phyloP scores from a whole-genome alignment of 2,888 invertebrate genomes.

The Pediacus dermestoides region DNA sequence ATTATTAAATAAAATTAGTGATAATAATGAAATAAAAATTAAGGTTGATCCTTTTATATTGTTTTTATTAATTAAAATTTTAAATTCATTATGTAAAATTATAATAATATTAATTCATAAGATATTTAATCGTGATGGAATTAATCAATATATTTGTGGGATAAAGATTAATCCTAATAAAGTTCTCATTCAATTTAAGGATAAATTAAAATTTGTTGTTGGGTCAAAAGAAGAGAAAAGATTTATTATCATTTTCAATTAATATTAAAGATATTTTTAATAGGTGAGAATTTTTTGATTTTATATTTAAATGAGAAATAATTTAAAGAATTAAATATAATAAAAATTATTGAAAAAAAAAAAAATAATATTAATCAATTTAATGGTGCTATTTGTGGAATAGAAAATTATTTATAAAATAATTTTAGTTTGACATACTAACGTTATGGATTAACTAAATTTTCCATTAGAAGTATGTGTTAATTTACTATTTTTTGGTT shows the following conservation, averaged over 20 bases:
- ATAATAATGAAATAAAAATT: slow-evolving; percentile 50
- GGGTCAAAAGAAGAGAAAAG: slow-evolving; percentile 69
- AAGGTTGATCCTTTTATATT: slow-evolving; percentile 47
- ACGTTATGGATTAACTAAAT: slow-evolving; percentile 57
- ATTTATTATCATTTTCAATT: slow-evolving; percentile 65
- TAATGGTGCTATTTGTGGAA: slow-evolving; percentile 67
- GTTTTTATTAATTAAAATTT: slow-evolving; percentile 50
- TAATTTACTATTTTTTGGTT: slow-evolving; percentile 63
- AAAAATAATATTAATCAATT: slow-evolving; percentile 52
- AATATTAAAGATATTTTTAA: slow-evolving; percentile 35
- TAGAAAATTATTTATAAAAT: slow-evolving; percentile 58
- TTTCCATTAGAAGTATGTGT: slow-evolving; percentile 61
- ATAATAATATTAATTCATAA: slow-evolving; percentile 52
- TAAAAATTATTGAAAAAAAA: slow-evolving; percentile 47
- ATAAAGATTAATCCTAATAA: slow-evolving; percentile 54
- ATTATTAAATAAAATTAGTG: slow-evolving; percentile 63
- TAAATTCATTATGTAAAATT: slow-evolving; percentile 57
- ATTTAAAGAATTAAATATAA: slow-evolving; percentile 55
- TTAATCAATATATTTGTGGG: slow-evolving; percentile 55
- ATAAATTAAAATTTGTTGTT: slow-evolving; percentile 52
- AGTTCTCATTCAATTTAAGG: slow-evolving; percentile 61
- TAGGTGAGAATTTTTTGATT: slow-evolving; percentile 38
- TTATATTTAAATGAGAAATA: slow-evolving; percentile 47
- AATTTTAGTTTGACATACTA: slow-evolving; percentile 68
- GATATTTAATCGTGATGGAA: slow-evolving; percentile 53